A percentile compares a stretch with the other conserved stretches of the same genome.
These are phyloP conservation scores for Oxygymnocypris stewartii DNA, from an alignment of 2,113 vertebrate genomes.

Conservation along the genomic window DNA sequence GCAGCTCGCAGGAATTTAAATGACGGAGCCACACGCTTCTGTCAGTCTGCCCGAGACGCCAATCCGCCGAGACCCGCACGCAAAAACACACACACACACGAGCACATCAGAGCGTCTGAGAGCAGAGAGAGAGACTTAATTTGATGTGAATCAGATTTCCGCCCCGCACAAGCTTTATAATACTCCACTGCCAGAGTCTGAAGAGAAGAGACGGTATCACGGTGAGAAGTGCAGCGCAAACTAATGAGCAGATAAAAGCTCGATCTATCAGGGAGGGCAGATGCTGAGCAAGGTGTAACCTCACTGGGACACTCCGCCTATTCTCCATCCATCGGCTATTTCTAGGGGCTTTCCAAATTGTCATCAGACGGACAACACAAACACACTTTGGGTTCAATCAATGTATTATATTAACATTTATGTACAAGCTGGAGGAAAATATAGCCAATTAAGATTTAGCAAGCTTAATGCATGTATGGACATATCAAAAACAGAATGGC, in stretches of 20 bases:
- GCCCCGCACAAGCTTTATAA: not conserved
- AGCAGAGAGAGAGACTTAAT: not conserved
- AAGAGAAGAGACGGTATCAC: not conserved
- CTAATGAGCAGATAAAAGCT: conserved; percentile 23
- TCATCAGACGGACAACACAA: not conserved
- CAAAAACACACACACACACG: not conserved
- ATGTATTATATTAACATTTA: not conserved
- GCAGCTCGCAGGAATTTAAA: conserved; percentile 13
- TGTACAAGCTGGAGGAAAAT: too few relatives aligned
- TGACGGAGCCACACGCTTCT: conserved; percentile 3
- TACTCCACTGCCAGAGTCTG: not conserved
- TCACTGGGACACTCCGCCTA: not conserved
- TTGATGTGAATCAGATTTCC: not conserved
- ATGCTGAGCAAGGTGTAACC: not conserved
- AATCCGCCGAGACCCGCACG: not conserved
- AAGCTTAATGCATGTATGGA: too few relatives aligned
- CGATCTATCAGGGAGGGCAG: not conserved
- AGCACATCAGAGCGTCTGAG: not conserved
- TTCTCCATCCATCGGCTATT: not conserved
- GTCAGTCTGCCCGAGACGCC: not conserved
- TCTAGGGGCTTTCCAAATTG: not conserved
- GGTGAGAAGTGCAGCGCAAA: conserved; percentile 10
- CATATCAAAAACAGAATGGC: too few relatives aligned
- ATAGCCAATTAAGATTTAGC: too few relatives aligned
- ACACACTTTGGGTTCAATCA: not conserved